Conservation (phyloP, 92 coral and sea anemone genomes). For the Parazoanthus darwini region DNA sequence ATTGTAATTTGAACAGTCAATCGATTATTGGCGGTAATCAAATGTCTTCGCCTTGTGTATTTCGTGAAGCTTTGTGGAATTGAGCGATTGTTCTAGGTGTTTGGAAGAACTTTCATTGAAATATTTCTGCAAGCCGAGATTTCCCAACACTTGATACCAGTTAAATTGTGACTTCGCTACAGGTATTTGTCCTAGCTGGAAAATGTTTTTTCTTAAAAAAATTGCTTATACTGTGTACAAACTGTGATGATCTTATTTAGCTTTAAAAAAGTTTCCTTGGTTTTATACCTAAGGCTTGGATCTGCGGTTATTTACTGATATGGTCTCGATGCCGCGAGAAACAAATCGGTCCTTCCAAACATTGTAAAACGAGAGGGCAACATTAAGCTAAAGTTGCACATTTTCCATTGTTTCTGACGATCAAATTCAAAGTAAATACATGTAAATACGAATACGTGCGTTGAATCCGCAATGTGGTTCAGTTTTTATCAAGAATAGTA, state of each 20-base stretch:
- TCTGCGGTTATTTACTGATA: neutral
- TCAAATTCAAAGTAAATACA: neutral
- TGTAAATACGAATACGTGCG: neutral
- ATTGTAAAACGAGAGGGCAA: no score
- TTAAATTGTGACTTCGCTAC: neutral
- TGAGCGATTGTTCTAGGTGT: neutral
- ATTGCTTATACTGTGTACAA: neutral
- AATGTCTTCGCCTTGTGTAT: neutral
- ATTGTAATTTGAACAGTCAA: neutral
- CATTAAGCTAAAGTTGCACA: no score
- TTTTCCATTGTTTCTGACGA: neutral
- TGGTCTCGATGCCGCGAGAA: neutral
- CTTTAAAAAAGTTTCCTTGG: no score
- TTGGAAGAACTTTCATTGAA: neutral
- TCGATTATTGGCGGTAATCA: neutral
- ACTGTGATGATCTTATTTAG: neutral
- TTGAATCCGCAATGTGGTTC: neutral
- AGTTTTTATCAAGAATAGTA: neutral
- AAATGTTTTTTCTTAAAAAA: no score
- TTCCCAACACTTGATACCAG: neutral
- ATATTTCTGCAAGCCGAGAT: neutral
- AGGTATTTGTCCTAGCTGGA: neutral
- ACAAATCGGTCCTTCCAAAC: neutral
- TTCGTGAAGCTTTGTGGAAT: neutral
- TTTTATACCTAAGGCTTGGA: neutral